Evolutionary conservation across 1,140 invertebrate genomes (phyloP).

Genomic region (Oreohelix idahoensis): DNA sequence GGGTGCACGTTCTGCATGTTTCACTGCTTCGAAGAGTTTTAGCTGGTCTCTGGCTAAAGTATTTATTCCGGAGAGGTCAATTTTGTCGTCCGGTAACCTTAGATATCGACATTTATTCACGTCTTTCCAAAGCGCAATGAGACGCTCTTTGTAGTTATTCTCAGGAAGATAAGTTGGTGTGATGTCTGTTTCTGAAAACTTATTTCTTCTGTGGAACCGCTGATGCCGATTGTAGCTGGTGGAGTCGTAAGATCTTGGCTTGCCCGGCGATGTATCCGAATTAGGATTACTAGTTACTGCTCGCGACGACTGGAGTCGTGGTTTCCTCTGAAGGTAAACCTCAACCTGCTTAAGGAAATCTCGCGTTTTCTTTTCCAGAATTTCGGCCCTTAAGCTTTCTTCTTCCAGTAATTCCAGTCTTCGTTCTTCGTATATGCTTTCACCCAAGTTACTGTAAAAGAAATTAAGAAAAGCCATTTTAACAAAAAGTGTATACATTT

Average conservation of each 20-base stretch:
- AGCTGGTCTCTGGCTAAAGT: conserved; percentile 56
- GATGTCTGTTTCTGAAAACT: conserved; percentile 40
- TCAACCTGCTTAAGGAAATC: conserved; percentile 60
- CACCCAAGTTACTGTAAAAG: conserved; percentile 49
- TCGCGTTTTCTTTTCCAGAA: conserved; percentile 54
- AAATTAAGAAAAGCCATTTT: conserved; percentile 26
- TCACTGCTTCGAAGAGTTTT: conserved; percentile 42
- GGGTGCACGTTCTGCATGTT: conserved; percentile 13
- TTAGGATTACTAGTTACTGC: background rate
- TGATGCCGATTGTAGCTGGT: background rate
- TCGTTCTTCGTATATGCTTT: conserved; percentile 54
- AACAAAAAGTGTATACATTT: too few species aligned
- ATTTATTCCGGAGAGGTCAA: conserved; percentile 56
- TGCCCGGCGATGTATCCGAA: background rate
- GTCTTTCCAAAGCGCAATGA: conserved; percentile 55
- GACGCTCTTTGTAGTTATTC: conserved; percentile 53
- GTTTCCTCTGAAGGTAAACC: conserved; percentile 48
- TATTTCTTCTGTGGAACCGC: conserved; percentile 20
- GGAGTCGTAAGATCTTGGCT: background rate
- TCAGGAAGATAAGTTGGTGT: conserved; percentile 56
- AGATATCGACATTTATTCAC: conserved; percentile 60
- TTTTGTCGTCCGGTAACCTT: conserved; percentile 49
- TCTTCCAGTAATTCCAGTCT: conserved; percentile 61
- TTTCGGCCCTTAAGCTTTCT: conserved; percentile 49
- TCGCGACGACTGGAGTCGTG: conserved; percentile 3